These are phyloP conservation scores for Coelopa pilipes DNA, from an alignment of 2,888 invertebrate species.

Conservation along the genomic window DNA sequence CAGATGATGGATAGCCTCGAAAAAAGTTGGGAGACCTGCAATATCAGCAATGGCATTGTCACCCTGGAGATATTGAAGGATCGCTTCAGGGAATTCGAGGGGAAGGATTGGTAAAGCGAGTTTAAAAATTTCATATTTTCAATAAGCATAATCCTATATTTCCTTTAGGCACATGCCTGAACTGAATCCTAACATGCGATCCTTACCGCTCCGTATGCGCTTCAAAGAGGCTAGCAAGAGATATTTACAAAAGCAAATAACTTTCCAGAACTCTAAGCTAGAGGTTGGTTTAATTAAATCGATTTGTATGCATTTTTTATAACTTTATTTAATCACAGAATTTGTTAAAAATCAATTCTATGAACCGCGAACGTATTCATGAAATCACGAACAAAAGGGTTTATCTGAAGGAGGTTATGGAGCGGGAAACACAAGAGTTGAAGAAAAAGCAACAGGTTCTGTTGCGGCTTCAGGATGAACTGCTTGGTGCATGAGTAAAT, in stretches of 20 bases:
- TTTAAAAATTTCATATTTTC: background rate
- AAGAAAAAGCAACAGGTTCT: background rate
- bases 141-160: background rate
- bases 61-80: slow-evolving; percentile 51
- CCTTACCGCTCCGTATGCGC: slow-evolving; percentile 48
- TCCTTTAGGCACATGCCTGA: slow-evolving; percentile 49
- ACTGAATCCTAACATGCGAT: slow-evolving; percentile 49
- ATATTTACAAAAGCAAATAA: slow-evolving; percentile 49
- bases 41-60: slow-evolving; percentile 47
- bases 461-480: background rate
- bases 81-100: slow-evolving; percentile 45
- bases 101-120: slow-evolving; percentile 48
- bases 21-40: slow-evolving; percentile 47
- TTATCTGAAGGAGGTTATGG: slow-evolving; percentile 36
- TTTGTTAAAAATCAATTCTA: slow-evolving; percentile 31
- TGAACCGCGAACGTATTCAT: slow-evolving; percentile 31
- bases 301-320: too few species aligned
- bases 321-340: slow-evolving; percentile 1
- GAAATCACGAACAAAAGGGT: slow-evolving; percentile 39
- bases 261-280: slow-evolving; percentile 47
- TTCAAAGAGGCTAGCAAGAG: slow-evolving; percentile 47
- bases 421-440: background rate
- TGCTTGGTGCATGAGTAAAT: background rate
- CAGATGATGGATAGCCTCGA: slow-evolving; percentile 44
- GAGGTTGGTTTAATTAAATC: slow-evolving; percentile 40